phyloP scores from a whole-genome alignment of 2,113 vertebrate species.

The Corydoras sp. region DNA sequence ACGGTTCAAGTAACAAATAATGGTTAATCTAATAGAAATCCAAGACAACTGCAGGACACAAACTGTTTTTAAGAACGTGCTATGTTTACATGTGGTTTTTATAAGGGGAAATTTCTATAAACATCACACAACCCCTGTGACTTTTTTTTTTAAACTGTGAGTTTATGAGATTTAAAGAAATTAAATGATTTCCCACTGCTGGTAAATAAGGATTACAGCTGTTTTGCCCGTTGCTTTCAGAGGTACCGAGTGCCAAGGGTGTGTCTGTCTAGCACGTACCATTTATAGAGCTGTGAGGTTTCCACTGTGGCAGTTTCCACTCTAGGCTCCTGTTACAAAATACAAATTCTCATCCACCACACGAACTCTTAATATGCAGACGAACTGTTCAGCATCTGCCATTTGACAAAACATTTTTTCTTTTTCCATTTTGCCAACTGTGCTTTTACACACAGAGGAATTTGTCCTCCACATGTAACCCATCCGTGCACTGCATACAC shows the following conservation, averaged over 20 bases:
- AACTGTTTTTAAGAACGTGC: slow-evolving; percentile 3
- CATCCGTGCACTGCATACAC: too few relatives aligned
- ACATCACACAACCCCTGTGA: background rate
- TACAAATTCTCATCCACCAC: background rate
- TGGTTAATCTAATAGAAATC: too few relatives aligned
- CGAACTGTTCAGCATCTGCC: too few relatives aligned
- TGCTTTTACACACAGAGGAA: too few relatives aligned
- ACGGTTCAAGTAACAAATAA: too few relatives aligned
- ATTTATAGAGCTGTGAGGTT: slow-evolving; percentile 62
- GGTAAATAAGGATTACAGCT: slow-evolving; percentile 27
- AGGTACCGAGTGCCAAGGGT: slow-evolving; percentile 40
- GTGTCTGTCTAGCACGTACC: slow-evolving; percentile 45
- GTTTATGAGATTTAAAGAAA: slow-evolving; percentile 25
- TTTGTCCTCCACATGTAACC: too few relatives aligned
- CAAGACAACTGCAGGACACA: too few relatives aligned
- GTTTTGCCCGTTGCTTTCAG: slow-evolving; percentile 1
- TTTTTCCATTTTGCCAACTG: too few relatives aligned
- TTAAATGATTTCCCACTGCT: slow-evolving; percentile 18
- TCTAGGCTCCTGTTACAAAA: slow-evolving; percentile 5
- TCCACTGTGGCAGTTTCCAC: slow-evolving; percentile 42
- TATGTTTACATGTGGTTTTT: background rate
- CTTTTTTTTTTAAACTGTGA: too few relatives aligned
- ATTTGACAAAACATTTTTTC: too few relatives aligned
- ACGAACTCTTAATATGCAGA: too few relatives aligned
- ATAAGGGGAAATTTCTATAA: background rate